These are phyloP conservation scores for Marasmarcha lunaedactyla DNA, from an alignment of 2,888 invertebrate species.

Conservation along the genomic window DNA sequence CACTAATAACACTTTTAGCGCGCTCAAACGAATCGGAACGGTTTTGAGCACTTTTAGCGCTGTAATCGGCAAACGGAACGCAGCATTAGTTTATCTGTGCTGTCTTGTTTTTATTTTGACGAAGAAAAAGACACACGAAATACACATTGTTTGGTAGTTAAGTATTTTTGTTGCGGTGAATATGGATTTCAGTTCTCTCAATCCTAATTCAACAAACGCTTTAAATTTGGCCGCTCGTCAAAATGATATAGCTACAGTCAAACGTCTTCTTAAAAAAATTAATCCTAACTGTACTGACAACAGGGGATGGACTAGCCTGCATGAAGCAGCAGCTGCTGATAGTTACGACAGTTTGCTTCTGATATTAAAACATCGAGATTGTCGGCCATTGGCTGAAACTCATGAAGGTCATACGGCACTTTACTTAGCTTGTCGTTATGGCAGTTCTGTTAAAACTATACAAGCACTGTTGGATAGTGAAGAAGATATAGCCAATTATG, in stretches of 20 bases:
- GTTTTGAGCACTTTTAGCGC: no score
- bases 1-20: no score
- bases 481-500: conserved; percentile 48
- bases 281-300: conserved; percentile 62
- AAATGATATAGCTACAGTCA: conserved; percentile 40
- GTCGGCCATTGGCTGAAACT: conserved; percentile 43
- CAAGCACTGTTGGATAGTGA: conserved; percentile 39
- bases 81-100: no score
- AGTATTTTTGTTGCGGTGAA: no score
- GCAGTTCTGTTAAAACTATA: conserved; percentile 38
- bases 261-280: conserved; percentile 41
- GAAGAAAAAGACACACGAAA: no score
- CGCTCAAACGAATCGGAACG: no score
- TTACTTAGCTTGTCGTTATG: conserved; percentile 48
- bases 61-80: no score
- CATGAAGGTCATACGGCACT: conserved; percentile 62
- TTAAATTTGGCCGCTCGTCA: conserved; percentile 54
- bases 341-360: conserved; percentile 41
- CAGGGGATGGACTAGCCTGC: conserved; percentile 65
- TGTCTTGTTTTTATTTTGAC: no score
- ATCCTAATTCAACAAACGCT: conserved; percentile 55
- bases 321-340: conserved; percentile 58
- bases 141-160: no score
- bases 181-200: conserved; percentile 66
- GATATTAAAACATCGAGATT: conserved; percentile 40